phyloP scores from a whole-genome alignment of 2,888 invertebrate genomes.

The Drosophila cognata region DNA sequence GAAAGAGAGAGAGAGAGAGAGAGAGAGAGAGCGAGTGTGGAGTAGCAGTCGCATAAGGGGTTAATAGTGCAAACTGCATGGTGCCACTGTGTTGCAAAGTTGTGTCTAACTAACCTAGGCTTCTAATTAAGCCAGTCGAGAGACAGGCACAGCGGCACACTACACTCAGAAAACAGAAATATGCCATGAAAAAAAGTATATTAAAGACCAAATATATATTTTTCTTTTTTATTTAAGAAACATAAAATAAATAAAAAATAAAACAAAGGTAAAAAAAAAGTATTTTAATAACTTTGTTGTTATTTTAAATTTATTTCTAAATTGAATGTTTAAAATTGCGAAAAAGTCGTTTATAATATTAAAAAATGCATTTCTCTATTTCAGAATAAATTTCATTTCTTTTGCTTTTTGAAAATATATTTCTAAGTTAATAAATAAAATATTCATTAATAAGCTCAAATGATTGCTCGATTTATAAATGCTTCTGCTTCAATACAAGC shows the following conservation, averaged over 20 bases:
- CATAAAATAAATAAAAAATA: no score
- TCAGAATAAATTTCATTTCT: not conserved
- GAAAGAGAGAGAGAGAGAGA: not conserved
- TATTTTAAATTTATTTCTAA: not conserved
- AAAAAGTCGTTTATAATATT: not conserved
- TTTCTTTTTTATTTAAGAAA: not conserved
- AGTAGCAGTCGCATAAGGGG: conserved; percentile 66
- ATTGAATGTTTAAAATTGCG: not conserved
- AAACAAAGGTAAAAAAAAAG: not conserved
- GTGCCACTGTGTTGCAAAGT: conserved; percentile 61
- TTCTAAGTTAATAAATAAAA: not conserved
- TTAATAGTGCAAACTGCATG: conserved; percentile 79
- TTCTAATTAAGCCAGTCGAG: conserved; percentile 70
- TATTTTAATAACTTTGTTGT: not conserved
- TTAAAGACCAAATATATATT: not conserved
- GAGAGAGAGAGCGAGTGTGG: conserved; percentile 4
- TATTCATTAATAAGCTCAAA: not conserved
- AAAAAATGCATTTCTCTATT: not conserved
- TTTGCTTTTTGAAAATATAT: not conserved
- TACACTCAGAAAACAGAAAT: conserved; percentile 1
- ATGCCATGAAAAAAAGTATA: not conserved
- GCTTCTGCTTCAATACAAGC: not conserved
- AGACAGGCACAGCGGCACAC: conserved; percentile 4
- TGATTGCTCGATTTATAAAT: not conserved
- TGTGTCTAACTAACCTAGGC: conserved; percentile 71